Evolutionary conservation across 2,888 invertebrate species (phyloP).

Genomic region (Drosophila mimetica): DNA sequence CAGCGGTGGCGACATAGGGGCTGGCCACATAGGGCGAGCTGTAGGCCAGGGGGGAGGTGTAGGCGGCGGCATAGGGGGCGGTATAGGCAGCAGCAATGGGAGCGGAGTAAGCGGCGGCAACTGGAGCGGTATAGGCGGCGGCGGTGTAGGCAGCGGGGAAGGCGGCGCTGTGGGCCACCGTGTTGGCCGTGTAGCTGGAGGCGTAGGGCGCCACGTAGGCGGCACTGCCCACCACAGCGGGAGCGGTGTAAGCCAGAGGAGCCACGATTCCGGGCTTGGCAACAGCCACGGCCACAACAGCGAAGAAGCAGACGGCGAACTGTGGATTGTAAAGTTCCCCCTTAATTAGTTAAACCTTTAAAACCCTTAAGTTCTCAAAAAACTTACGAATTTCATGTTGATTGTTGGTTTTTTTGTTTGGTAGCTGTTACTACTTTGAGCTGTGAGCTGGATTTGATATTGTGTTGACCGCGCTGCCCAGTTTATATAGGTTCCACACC

Average conservation of each 20-base stretch:
- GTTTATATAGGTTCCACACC: slow-evolving; percentile 54
- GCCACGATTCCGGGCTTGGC: slow-evolving; percentile 76
- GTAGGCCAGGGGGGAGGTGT: slow-evolving; percentile 56
- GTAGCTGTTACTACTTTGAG: slow-evolving; percentile 59
- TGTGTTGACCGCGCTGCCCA: slow-evolving; percentile 10
- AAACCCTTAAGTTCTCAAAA: background rate
- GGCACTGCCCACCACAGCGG: slow-evolving; percentile 76
- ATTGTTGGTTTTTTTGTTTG: slow-evolving; percentile 34
- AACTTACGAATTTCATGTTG: slow-evolving; percentile 77
- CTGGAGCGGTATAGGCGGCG: slow-evolving; percentile 64
- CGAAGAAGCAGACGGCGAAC: slow-evolving; percentile 77
- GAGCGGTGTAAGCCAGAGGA: slow-evolving; percentile 69
- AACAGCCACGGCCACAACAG: slow-evolving; percentile 72
- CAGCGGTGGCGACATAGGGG: slow-evolving; percentile 49
- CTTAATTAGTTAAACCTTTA: background rate
- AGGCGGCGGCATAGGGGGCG: slow-evolving; percentile 43
- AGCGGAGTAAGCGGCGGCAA: slow-evolving; percentile 49
- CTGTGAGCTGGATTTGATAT: slow-evolving; percentile 67
- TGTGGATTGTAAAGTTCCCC: slow-evolving; percentile 14
- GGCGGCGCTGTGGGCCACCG: slow-evolving; percentile 78
- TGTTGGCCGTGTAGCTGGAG: slow-evolving; percentile 79
- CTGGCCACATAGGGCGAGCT: slow-evolving; percentile 55
- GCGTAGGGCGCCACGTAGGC: slow-evolving; percentile 80
- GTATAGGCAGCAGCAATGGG: slow-evolving; percentile 23
- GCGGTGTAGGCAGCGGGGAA: slow-evolving; percentile 70